Conservation (phyloP, 2,113 vertebrate species). For the Leptobrachium ailaonicum region DNA sequence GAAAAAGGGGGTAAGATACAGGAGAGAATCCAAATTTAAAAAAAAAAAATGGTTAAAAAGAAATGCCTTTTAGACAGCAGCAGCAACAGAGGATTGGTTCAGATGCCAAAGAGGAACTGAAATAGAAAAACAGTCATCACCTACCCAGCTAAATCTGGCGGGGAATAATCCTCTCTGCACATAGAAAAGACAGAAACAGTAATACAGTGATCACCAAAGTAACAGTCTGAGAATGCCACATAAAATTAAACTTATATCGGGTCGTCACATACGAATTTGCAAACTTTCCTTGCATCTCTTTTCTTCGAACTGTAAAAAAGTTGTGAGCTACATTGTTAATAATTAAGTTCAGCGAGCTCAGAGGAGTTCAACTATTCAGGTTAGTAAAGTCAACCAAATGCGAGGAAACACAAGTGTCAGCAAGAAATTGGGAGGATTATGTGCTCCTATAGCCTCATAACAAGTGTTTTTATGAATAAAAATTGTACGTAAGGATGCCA, state of each 20-base stretch:
- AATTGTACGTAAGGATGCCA: too few relatives aligned
- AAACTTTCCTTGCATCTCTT: not conserved
- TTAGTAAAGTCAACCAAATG: too few relatives aligned
- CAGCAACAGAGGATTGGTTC: conserved; percentile 58
- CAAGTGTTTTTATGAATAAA: too few relatives aligned
- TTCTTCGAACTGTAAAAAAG: not conserved
- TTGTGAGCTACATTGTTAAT: too few relatives aligned
- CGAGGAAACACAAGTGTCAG: too few relatives aligned
- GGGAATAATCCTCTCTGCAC: conserved; percentile 84
- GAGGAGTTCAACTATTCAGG: too few relatives aligned
- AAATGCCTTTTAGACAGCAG: conserved; percentile 28
- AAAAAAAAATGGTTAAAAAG: conserved; percentile 36
- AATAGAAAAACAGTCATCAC: conserved; percentile 61
- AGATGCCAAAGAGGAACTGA: conserved; percentile 57
- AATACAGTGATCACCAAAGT: conserved; percentile 50
- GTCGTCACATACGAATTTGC: too few relatives aligned
- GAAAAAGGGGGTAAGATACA: not conserved
- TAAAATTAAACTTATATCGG: too few relatives aligned
- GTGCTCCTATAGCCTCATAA: too few relatives aligned
- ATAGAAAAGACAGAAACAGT: conserved; percentile 77
- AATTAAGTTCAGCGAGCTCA: too few relatives aligned
- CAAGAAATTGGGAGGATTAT: too few relatives aligned
- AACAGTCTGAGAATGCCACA: not conserved
- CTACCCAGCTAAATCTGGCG: conserved; percentile 97
- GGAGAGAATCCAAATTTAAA: conserved; percentile 15